Conservation (phyloP, 2,797 vertebrate genomes). For the Megaceryle alcyon region DNA sequence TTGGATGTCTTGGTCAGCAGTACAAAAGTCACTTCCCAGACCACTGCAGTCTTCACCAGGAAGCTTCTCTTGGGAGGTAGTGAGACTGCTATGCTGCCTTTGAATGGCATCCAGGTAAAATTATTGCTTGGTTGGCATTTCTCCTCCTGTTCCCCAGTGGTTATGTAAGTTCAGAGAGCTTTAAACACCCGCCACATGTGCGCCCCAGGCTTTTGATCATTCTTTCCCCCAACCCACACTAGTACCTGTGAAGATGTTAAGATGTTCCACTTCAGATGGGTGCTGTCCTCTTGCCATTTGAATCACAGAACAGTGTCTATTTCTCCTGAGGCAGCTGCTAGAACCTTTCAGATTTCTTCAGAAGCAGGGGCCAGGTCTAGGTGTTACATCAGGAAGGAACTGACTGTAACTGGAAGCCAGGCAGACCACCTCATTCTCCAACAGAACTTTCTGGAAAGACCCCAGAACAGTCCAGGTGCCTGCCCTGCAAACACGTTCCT, state of each 20-base stretch:
- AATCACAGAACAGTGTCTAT: background rate
- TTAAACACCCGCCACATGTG: background rate
- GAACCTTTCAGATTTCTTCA: background rate
- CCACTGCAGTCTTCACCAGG: background rate
- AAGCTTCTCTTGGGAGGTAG: background rate
- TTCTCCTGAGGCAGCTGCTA: background rate
- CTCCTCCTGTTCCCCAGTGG: background rate
- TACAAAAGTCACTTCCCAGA: background rate
- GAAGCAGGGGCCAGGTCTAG: background rate
- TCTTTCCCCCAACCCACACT: background rate
- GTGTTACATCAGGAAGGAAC: background rate
- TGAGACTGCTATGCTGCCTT: background rate
- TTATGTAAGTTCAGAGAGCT: slow-evolving; percentile 3
- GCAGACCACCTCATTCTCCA: background rate
- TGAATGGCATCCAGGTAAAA: background rate
- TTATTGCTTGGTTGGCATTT: background rate
- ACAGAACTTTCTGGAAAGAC: background rate
- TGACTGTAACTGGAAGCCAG: background rate
- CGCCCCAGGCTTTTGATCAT: background rate
- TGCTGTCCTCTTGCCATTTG: background rate
- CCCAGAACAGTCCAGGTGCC: background rate
- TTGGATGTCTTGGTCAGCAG: slow-evolving; percentile 13
- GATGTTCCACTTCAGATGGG: background rate
- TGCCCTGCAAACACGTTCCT: background rate
- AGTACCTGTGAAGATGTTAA: background rate